Conservation (phyloP, 2,113 vertebrate species). For the Neodontobutis hainanensis region DNA sequence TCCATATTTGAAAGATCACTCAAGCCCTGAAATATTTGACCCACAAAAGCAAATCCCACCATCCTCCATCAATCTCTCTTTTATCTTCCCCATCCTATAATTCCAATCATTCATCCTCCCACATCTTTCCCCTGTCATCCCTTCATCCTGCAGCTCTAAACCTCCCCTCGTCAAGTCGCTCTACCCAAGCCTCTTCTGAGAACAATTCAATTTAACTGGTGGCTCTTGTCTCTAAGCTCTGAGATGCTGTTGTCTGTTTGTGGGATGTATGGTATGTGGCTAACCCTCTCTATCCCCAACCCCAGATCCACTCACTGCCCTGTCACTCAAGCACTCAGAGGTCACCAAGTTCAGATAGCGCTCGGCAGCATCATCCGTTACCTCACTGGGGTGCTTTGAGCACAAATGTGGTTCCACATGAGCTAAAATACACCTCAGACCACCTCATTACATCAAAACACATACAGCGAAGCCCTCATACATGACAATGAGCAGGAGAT, state of each 20-base stretch:
- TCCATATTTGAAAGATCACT: conserved; percentile 45
- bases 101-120: conserved; percentile 47
- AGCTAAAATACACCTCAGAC: conserved; percentile 17
- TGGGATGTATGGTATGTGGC: conserved; percentile 29
- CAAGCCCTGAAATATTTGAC: conserved; percentile 23
- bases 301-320: conserved; percentile 45
- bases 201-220: conserved; percentile 49
- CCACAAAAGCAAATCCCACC: conserved; percentile 36
- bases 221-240: conserved; percentile 39
- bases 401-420: neutral
- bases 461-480: conserved; percentile 19
- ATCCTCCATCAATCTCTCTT: conserved; percentile 28
- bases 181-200: conserved; percentile 15
- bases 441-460: conserved; percentile 24
- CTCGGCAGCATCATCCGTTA: conserved; percentile 55
- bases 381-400: conserved; percentile 32
- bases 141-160: conserved; percentile 23
- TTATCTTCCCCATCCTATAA: conserved; percentile 25
- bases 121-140: conserved; percentile 24
- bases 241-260: conserved; percentile 27
- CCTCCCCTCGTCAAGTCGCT: neutral
- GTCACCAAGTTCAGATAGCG: conserved; percentile 54
- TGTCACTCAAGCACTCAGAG: conserved; percentile 40
- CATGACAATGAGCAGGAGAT: conserved; percentile 12
- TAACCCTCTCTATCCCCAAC: conserved; percentile 28